Percentiles rank a stretch among this genome's conserved stretches.
These are phyloP conservation scores for Urocynchramus pylzowi DNA, from an alignment of 2,113 vertebrate genomes.

Conservation along the genomic window DNA sequence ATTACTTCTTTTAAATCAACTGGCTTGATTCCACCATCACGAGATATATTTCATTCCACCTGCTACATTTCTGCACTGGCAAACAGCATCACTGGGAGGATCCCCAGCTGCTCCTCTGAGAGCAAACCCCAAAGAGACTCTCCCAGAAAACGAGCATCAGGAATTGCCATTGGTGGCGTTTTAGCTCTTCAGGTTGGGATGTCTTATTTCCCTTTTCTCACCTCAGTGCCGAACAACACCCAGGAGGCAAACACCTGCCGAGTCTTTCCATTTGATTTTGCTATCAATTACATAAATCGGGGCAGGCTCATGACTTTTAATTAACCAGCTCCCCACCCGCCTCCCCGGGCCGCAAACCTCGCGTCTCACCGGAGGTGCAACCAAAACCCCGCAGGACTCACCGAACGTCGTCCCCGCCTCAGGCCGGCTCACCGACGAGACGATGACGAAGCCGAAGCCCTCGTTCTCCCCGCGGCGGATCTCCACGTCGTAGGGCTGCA, in stretches of 20 bases:
- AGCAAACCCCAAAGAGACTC: neutral
- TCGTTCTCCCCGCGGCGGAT: constrained; percentile 93
- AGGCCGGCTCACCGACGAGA: constrained; percentile 92
- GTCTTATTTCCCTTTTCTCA: neutral
- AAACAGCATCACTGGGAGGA: neutral
- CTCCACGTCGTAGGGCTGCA: constrained; percentile 95
- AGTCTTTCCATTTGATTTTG: neutral
- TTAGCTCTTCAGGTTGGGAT: neutral
- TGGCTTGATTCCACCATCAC: neutral
- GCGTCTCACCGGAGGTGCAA: accelerated
- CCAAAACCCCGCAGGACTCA: constrained; percentile 62
- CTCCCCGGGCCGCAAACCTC: neutral
- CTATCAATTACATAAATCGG: neutral
- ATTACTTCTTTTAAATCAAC: constrained; percentile 9
- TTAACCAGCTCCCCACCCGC: neutral
- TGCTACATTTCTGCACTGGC: neutral
- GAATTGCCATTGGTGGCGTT: neutral
- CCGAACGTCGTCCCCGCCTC: constrained; percentile 95
- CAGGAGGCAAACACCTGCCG: neutral
- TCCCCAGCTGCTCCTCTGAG: neutral
- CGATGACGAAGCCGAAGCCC: constrained; percentile 97
- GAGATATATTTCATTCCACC: neutral
- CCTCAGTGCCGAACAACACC: neutral
- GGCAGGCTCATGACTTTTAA: neutral
- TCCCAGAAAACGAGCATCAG: neutral